Conservation (phyloP, 2,888 invertebrate species). For the Hemaris fuciformis region DNA sequence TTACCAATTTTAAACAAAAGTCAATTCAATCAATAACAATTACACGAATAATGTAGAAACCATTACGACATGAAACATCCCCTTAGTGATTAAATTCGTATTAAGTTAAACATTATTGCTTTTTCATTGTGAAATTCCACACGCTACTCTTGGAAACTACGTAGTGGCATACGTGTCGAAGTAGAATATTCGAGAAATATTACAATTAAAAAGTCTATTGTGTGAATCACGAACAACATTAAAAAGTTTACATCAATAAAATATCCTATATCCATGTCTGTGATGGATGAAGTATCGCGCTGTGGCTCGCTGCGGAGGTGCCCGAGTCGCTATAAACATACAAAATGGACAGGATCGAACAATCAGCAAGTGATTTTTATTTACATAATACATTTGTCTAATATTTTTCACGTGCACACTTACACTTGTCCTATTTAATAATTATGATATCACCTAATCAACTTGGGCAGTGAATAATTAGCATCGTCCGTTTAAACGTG, state of each 20-base stretch:
- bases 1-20: slow-evolving; percentile 11
- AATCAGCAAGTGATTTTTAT: slow-evolving; percentile 21
- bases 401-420: background rate
- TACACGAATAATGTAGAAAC: slow-evolving; percentile 38
- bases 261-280: slow-evolving; percentile 16
- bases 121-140: slow-evolving; percentile 29
- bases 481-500: slow-evolving; percentile 19
- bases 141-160: slow-evolving; percentile 27
- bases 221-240: slow-evolving; percentile 26
- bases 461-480: slow-evolving; percentile 41
- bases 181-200: slow-evolving; percentile 32
- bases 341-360: slow-evolving; percentile 54
- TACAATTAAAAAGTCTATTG: slow-evolving; percentile 21
- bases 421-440: background rate
- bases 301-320: background rate
- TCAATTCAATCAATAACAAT: slow-evolving; percentile 27
- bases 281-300: background rate
- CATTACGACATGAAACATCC: slow-evolving; percentile 19
- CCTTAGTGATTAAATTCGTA: slow-evolving; percentile 35
- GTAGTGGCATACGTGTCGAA: background rate
- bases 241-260: slow-evolving; percentile 11
- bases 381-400: slow-evolving; percentile 30
- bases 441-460: slow-evolving; percentile 29
- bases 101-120: slow-evolving; percentile 52
- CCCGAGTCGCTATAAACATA: slow-evolving; percentile 37